A percentile compares a stretch with the other conserved stretches of the same genome.
Conservation (phyloP, 2,888 invertebrate genomes). For the Coelinius sp. region DNA sequence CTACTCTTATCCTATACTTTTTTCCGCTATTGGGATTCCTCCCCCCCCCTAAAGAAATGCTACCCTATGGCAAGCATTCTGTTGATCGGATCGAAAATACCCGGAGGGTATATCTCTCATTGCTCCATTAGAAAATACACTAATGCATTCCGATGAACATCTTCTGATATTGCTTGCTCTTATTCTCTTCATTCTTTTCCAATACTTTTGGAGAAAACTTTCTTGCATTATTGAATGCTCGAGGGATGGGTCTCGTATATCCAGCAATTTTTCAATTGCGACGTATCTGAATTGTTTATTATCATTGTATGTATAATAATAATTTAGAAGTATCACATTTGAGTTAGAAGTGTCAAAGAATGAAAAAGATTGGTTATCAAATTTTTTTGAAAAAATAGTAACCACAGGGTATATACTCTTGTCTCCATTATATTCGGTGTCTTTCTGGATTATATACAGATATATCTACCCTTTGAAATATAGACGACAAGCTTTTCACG, state of each 20-base stretch:
- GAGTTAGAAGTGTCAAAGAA: neutral
- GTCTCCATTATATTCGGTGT: neutral
- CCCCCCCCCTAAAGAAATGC: too few species aligned
- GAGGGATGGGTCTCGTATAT: neutral
- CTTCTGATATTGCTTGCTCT: neutral
- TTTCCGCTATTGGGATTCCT: neutral
- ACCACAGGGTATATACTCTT: neutral
- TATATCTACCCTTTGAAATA: conserved; percentile 27
- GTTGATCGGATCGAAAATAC: neutral
- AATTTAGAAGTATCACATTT: neutral
- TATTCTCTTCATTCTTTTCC: neutral
- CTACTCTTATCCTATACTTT: neutral
- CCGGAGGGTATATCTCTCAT: neutral
- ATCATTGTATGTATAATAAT: conserved; percentile 1
- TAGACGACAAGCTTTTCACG: neutral
- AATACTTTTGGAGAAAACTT: conserved; percentile 1
- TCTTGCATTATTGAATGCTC: conserved; percentile 2
- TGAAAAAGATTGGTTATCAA: neutral
- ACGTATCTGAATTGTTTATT: conserved; percentile 3
- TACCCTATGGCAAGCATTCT: neutral
- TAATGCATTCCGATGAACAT: conserved; percentile 3
- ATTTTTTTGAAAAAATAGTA: neutral
- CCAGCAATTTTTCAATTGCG: conserved; percentile 3
- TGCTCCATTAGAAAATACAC: neutral
- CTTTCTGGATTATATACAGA: neutral